A percentile compares a stretch with the other conserved stretches of the same genome.
Conservation (phyloP, 2,113 vertebrate species). For the Rhinoderma darwinii region DNA sequence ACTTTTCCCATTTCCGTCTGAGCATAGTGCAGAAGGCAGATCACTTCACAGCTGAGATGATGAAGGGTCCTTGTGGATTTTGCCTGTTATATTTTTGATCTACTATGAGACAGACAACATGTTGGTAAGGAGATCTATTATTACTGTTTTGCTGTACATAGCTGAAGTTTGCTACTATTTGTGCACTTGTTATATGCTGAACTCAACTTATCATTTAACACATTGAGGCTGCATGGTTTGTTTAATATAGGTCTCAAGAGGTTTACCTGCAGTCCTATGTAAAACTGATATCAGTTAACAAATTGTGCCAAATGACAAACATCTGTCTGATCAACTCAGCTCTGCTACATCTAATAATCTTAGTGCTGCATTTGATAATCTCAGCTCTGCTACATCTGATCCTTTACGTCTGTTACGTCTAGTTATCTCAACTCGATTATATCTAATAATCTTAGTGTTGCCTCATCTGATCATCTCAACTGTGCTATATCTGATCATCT, state of each 20-base stretch:
- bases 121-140: constrained; percentile 77
- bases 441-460: background rate
- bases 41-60: constrained; percentile 74
- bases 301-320: background rate
- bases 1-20: constrained; percentile 70
- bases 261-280: background rate
- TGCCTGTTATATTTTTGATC: constrained; percentile 76
- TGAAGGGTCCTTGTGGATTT: constrained; percentile 77
- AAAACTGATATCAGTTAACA: background rate
- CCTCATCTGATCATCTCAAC: background rate
- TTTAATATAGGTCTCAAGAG: background rate
- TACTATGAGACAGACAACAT: constrained; percentile 80
- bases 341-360: background rate
- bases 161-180: background rate
- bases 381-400: background rate
- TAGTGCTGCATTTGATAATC: background rate
- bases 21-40: constrained; percentile 69
- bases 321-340: too few relatives aligned
- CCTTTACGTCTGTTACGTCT: background rate
- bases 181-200: background rate
- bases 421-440: background rate
- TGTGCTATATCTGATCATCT: background rate
- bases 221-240: background rate
- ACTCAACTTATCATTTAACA: background rate
- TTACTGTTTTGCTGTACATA: constrained; percentile 65